phyloP scores from a whole-genome alignment of 2,113 vertebrate genomes.

The Ochotona curzoniae region DNA sequence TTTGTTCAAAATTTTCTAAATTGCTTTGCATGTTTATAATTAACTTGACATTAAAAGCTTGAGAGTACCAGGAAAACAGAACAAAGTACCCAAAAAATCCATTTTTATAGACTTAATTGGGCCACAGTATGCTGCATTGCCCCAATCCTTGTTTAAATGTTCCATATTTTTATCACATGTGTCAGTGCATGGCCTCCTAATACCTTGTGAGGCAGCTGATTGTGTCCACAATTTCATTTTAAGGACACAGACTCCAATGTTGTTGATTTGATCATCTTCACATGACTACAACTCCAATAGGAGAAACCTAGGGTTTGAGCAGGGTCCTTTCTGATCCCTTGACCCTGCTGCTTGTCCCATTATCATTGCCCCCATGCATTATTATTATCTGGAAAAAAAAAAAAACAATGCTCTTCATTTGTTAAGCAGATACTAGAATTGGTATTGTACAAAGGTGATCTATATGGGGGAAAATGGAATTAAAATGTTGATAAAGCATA shows the following conservation, averaged over 20 bases:
- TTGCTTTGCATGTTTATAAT: neutral
- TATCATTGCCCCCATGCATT: neutral
- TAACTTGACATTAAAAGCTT: slow-evolving; percentile 2
- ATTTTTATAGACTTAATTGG: neutral
- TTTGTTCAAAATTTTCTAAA: neutral
- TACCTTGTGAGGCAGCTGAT: neutral
- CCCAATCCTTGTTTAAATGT: neutral
- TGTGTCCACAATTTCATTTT: neutral
- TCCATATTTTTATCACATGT: neutral
- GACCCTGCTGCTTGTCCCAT: neutral
- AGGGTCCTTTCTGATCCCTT: neutral
- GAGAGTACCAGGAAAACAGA: neutral
- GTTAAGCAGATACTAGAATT: neutral
- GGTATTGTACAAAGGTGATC: neutral
- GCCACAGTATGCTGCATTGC: neutral
- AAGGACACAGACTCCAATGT: neutral
- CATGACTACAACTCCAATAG: neutral
- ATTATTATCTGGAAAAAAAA: neutral
- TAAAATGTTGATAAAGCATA: neutral
- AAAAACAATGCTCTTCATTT: neutral
- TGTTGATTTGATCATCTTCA: neutral
- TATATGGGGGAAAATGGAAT: neutral
- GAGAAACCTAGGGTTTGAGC: neutral
- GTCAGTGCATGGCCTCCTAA: neutral
- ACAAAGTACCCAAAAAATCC: neutral